Conservation (phyloP, 2,888 invertebrate genomes). For the Nasonovia ribisnigri region DNA sequence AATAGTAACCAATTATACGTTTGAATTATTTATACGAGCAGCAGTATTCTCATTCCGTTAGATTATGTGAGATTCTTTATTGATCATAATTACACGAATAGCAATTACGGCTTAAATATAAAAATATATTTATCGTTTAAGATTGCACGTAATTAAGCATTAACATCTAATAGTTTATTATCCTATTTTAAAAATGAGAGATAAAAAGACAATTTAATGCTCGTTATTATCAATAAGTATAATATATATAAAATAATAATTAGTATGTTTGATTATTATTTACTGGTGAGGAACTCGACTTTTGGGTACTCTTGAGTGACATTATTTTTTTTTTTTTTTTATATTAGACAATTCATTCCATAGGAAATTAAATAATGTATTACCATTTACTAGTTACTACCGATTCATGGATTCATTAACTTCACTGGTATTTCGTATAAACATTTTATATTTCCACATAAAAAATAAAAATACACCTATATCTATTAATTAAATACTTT, state of each 20-base stretch:
- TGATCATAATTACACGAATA: not conserved
- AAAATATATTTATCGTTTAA: not conserved
- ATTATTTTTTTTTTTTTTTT: not conserved
- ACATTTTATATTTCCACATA: not conserved
- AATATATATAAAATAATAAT: not conserved
- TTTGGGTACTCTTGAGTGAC: not conserved
- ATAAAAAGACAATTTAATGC: not conserved
- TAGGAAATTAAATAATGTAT: not conserved
- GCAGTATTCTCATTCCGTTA: not conserved
- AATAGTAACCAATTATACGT: not conserved
- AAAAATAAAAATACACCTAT: not conserved
- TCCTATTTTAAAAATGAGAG: not conserved
- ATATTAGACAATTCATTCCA: not conserved
- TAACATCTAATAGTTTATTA: slow-evolving; percentile 7
- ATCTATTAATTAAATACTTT: not conserved
- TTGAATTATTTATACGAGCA: not conserved
- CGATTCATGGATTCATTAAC: not conserved
- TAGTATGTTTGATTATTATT: not conserved
- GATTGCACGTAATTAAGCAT: not conserved
- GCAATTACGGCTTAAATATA: not conserved
- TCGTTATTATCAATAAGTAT: not conserved
- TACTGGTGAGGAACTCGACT: not conserved
- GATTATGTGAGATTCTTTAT: not conserved
- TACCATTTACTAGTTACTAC: not conserved
- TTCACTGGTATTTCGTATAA: not conserved